Percentiles rank a stretch among this genome's conserved stretches.
Evolutionary conservation across 92 coral and sea anemone genomes (phyloP).

Genomic region (Metridium senile): DNA sequence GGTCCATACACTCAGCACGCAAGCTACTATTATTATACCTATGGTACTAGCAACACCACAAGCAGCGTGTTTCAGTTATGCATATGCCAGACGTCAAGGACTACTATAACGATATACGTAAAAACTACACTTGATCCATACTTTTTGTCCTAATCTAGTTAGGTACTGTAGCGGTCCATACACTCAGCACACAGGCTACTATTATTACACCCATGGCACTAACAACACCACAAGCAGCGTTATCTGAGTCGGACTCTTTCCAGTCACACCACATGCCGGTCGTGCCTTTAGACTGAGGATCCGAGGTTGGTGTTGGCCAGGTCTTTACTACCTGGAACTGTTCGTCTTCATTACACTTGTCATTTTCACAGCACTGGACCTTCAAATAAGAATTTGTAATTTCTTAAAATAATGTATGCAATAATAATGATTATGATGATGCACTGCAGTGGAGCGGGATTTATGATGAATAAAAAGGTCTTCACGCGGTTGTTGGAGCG

Average conservation of each 20-base stretch:
- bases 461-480: not conserved
- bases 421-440: too few species aligned
- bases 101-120: too few species aligned
- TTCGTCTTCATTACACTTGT: constrained; percentile 17
- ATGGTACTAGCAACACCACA: constrained; percentile 16
- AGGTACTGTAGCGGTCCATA: too few species aligned
- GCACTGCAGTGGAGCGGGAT: too few species aligned
- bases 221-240: constrained; percentile 6
- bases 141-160: too few species aligned
- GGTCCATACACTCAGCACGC: too few species aligned
- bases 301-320: constrained; percentile 18
- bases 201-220: constrained; percentile 4
- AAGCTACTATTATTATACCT: constrained; percentile 1
- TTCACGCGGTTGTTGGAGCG: too few species aligned
- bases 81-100: too few species aligned
- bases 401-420: too few species aligned
- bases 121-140: too few species aligned
- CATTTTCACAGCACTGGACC: constrained; percentile 40
- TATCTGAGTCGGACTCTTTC: constrained; percentile 13
- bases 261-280: constrained; percentile 28
- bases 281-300: not conserved
- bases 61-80: too few species aligned
- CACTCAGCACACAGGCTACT: too few species aligned
- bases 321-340: constrained; percentile 22
- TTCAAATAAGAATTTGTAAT: not conserved